phyloP scores from a whole-genome alignment of 2,113 vertebrate genomes.

The Aspidoscelis tigris region DNA sequence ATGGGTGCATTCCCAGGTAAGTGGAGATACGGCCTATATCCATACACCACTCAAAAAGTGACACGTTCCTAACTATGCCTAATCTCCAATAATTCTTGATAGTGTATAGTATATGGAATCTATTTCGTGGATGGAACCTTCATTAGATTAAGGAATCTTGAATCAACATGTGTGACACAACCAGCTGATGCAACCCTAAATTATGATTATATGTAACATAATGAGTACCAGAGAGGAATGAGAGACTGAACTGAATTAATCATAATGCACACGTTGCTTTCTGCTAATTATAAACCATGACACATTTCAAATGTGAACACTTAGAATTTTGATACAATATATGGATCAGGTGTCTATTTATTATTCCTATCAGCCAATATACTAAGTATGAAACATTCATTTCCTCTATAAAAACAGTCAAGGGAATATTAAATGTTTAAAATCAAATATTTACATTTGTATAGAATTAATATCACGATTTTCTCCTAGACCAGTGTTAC shows the following conservation, averaged over 20 bases:
- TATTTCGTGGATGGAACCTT: not conserved
- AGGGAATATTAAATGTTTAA: too few species aligned
- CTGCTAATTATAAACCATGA: not conserved
- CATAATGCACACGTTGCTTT: not conserved
- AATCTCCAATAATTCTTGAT: too few species aligned
- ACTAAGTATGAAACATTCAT: slow-evolving; percentile 63
- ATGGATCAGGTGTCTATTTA: slow-evolving; percentile 46
- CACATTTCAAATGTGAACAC: not conserved
- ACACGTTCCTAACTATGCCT: too few species aligned
- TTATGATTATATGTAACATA: not conserved
- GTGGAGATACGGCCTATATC: too few species aligned
- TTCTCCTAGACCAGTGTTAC: slow-evolving; percentile 39
- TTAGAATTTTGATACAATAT: slow-evolving; percentile 54
- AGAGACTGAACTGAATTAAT: not conserved
- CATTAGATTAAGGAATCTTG: too few species aligned
- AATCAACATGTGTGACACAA: too few species aligned
- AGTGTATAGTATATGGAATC: too few species aligned
- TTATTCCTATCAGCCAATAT: slow-evolving; percentile 54
- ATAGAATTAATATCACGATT: slow-evolving; percentile 19
- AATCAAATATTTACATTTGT: slow-evolving; percentile 21
- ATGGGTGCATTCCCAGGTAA: too few species aligned
- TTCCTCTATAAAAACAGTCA: slow-evolving; percentile 53
- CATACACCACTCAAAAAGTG: too few species aligned
- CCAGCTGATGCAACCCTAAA: not conserved
- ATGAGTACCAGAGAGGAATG: not conserved